Base-by-base conservation (phyloP, 1,140 invertebrate genomes). In the Scaptodrosophila lebanonensis region DNA sequence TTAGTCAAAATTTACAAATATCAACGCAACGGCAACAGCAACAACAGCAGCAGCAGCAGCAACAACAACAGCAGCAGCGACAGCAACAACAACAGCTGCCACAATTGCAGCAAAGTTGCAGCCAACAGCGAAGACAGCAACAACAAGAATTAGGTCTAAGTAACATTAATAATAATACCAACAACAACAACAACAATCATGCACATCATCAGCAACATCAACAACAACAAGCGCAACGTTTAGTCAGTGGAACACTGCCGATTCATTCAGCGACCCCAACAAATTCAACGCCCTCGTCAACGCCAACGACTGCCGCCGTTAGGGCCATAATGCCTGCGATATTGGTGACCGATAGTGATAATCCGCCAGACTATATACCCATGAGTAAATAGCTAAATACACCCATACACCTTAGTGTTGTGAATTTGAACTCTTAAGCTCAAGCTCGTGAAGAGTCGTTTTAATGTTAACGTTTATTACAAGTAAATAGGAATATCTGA, bases 281-380 rank as follows among this genome's bases (percentile, higher is more conserved):
- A 8, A 59, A 38, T 44, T 67, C 65, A 52, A 68, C 64, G 29
- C 61, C 59, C 25, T 82, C 75, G 53, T 54, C 61, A 48, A 76
- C 76, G 66, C 66, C 75, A 61, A 69, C 75, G 44, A 82, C 75
- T 83, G 70, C 69, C 76, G 70, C 70, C 50, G 53, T 66, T 7
- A 69, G 73, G 54, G 63, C 72, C 11, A 56, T 67, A 52, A 68
- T 77, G 67, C 77, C 83, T 53, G 59, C 73, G 25, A 72, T 85
- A 62, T 53, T 84, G 51, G 71, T 85, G 48, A 77, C 79, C 52
- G 79, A 85, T 52, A 66, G 63, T 44, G 84, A 86, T 66, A 86
- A 73, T 85, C 84, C 84, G 18, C 84, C 84, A 36, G 84, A 86
- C 49, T 86, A 86, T 62, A 77, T 85, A 64, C 83, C 79, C 25